Percentiles rank a stretch among this genome's conserved stretches.
These are phyloP conservation scores for Empis stercorea DNA, from an alignment of 2,888 invertebrate species.

Conservation along the genomic window DNA sequence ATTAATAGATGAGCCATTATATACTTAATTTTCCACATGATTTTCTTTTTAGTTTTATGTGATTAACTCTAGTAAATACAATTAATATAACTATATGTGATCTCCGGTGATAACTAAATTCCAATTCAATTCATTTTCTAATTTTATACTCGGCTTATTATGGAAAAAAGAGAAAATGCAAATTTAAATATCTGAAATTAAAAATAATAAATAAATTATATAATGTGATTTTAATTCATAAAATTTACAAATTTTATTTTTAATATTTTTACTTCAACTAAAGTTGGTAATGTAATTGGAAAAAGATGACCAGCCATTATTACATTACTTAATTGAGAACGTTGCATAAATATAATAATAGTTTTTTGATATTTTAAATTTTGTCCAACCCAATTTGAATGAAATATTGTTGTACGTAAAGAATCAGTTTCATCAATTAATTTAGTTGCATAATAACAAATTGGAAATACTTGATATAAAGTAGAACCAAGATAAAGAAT, in stretches of 20 bases:
- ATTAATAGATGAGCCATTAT: no score
- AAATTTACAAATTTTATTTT: background rate
- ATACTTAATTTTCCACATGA: no score
- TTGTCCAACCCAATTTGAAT: background rate
- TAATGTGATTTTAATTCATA: no score
- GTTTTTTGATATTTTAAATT: background rate
- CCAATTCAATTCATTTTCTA: no score
- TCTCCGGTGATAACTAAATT: no score
- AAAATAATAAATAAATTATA: background rate
- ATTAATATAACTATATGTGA: no score
- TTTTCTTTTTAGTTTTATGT: no score
- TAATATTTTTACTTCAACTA: background rate
- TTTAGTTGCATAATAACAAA: constrained; percentile 17
- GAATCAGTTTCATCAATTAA: constrained; percentile 15
- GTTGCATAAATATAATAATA: background rate
- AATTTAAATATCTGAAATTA: background rate
- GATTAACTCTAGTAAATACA: no score
- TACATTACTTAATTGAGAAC: background rate
- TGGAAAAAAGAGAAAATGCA: background rate
- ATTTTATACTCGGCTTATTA: background rate
- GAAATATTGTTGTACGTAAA: constrained; percentile 3
- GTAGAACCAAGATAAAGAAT: constrained; percentile 14
- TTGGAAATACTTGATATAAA: constrained; percentile 16
- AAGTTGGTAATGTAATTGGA: background rate
- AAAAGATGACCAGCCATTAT: background rate